phyloP scores from a whole-genome alignment of 2,888 invertebrate genomes.

The Timandra comae region DNA sequence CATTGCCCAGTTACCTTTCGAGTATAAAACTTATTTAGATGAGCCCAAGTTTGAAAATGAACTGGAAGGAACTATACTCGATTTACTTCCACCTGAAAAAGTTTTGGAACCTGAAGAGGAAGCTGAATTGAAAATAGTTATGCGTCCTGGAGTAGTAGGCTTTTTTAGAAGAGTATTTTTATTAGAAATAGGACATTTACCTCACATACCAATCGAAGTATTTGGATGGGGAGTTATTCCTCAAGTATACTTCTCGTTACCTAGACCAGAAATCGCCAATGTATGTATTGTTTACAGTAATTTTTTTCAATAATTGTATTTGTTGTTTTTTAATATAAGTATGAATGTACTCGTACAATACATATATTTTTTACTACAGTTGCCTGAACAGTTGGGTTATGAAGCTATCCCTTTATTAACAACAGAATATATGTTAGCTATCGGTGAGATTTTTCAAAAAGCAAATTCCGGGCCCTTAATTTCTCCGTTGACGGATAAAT shows the following conservation, averaged over 20 bases:
- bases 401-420: slow-evolving; percentile 62
- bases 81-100: slow-evolving; percentile 59
- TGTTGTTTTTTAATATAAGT: neutral
- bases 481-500: slow-evolving; percentile 51
- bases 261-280: slow-evolving; percentile 46
- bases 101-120: slow-evolving; percentile 53
- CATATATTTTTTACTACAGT: slow-evolving; percentile 29
- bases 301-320: neutral
- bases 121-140: slow-evolving; percentile 56
- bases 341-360: neutral
- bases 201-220: slow-evolving; percentile 70
- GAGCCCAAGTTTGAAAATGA: slow-evolving; percentile 45
- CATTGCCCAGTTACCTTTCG: slow-evolving; percentile 61
- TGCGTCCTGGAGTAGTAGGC: slow-evolving; percentile 74
- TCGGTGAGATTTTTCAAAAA: slow-evolving; percentile 48
- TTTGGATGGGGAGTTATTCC: slow-evolving; percentile 77
- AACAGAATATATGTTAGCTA: slow-evolving; percentile 49
- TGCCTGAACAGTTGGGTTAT: slow-evolving; percentile 58
- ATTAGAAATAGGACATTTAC: slow-evolving; percentile 74
- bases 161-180: slow-evolving; percentile 64
- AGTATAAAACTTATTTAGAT: slow-evolving; percentile 55
- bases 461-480: slow-evolving; percentile 42
- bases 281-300: slow-evolving; percentile 27
- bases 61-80: slow-evolving; percentile 59
- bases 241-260: slow-evolving; percentile 73